Conservation (phyloP, 2,888 invertebrate species). For the Tetramorium bicarinatum region DNA sequence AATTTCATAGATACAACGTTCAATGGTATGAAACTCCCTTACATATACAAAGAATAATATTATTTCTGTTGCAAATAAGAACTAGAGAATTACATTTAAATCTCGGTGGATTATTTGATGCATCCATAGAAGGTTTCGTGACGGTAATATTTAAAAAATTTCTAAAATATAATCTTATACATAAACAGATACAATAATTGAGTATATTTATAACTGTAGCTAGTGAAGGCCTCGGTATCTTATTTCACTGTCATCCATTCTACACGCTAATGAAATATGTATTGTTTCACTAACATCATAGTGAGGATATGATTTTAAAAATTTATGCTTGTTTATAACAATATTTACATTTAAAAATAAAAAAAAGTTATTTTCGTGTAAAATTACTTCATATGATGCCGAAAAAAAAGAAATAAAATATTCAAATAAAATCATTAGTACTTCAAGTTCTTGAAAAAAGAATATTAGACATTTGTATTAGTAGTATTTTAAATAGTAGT, state of each 20-base stretch:
- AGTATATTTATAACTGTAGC: background rate
- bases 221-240: background rate
- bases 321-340: background rate
- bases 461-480: background rate
- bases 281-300: background rate
- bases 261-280: background rate
- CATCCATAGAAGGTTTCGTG: background rate
- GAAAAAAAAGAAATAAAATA: no score
- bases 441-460: background rate
- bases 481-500: background rate
- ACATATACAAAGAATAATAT: conserved; percentile 6
- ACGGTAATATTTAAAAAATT: background rate
- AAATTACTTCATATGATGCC: no score
- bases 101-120: background rate
- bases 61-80: background rate
- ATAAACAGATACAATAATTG: background rate
- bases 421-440: background rate
- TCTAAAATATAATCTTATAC: background rate
- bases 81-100: background rate
- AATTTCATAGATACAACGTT: background rate
- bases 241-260: conserved; percentile 21
- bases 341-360: background rate
- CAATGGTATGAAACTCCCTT: background rate
- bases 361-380: background rate
- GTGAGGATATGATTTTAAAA: background rate